Conservation (phyloP, 2,888 invertebrate species). For the Diarsia mendica region DNA sequence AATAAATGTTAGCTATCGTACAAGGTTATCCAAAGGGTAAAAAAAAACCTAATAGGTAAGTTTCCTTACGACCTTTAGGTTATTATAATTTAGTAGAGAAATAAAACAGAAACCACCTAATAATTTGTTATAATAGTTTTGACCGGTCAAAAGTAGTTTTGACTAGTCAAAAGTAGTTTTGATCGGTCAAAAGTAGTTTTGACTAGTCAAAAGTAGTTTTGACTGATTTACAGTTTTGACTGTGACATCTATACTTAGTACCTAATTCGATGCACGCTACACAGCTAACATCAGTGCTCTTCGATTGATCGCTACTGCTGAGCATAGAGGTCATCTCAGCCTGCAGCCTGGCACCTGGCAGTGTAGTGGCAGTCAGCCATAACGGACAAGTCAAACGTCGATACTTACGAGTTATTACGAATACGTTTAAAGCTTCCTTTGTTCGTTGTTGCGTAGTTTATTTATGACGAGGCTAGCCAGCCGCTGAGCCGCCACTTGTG, state of each 20-base stretch:
- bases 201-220: too few species aligned
- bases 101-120: too few species aligned
- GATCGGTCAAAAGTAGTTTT: too few species aligned
- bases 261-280: neutral
- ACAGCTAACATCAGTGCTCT: neutral
- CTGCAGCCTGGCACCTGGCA: neutral
- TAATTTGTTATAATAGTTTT: too few species aligned
- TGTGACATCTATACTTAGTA: neutral
- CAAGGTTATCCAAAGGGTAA: too few species aligned
- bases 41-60: too few species aligned
- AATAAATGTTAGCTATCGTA: too few species aligned
- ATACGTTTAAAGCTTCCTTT: neutral
- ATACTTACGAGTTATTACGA: neutral
- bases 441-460: neutral
- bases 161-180: too few species aligned
- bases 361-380: neutral
- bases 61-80: too few species aligned
- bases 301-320: neutral
- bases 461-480: slow-evolving; percentile 24
- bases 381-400: neutral
- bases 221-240: too few species aligned
- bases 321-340: neutral
- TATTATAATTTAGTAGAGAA: too few species aligned
- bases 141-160: too few species aligned
- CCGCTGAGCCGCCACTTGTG: slow-evolving; percentile 34